Evolutionary conservation across 2,888 invertebrate genomes (phyloP), one percentile per base, ranked within the genome.

Genomic region (Branchipolynoe longqiensis): DNA sequence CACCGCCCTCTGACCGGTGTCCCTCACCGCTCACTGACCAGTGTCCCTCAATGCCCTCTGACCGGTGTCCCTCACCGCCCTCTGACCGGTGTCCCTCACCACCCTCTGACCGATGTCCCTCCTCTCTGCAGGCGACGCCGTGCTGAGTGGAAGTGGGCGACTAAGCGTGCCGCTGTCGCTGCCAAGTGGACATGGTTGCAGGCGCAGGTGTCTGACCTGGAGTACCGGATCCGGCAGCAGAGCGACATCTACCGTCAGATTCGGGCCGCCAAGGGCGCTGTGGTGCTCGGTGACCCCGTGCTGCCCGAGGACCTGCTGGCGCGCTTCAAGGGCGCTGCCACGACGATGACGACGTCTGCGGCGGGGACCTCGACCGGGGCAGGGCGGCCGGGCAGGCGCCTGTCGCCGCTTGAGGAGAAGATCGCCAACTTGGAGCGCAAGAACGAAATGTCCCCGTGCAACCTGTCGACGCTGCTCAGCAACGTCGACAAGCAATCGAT

Each of bases 101-200:
- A n/a, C n/a, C n/a, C n/a, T 28, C 33, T 82, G 2, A 38, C n/a
- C 33, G 28, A 38, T 73, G 31, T 62, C 25, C 25, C 48, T 62
- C 18, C 64, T 18, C 38, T 85, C 89, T 90, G 40, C 90, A 94
- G 97, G 93, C 89, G 92, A 83, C 90, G 92, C 82, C 87, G 93
- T 84, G 92, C 93, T 41, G 92, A 92, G 28, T 94, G 94, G 94
- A 93, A 92, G 85, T 94, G 94, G 94, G 89, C 96, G 83, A 95
- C 96, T 87, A 96, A 97, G 86, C 95, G 98, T 58, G 96, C 97
- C 2, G 95, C 96, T 33, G 96, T 98, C 81, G 97, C 97, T 0
- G 95, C 97, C 3, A 95, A 97, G 74, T 98, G 98, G 97, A 96
- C 96, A 84, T 98, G 98, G 98, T 94, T 98, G 31, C 96, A 97